Base-by-base conservation (phyloP, 2,797 vertebrate genomes). In the Thunnus albacares region DNA sequence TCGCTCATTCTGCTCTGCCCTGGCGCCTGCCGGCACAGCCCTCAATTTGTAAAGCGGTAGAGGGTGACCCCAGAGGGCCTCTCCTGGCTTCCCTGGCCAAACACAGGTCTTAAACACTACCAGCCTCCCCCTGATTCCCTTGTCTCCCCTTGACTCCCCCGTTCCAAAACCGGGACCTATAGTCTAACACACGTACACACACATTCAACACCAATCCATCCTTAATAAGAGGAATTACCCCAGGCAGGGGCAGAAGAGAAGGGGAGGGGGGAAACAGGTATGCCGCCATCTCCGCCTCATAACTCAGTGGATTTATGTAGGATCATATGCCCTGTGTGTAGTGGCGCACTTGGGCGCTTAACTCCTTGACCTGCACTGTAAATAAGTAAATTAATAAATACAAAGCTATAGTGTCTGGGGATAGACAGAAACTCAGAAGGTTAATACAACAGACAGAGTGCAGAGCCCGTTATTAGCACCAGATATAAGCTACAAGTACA, bases 11-110 rank as follows among this genome's bases (percentile, higher is more conserved):
- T 66, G 90, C 92, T 90, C 93, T 94, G 93, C 93, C 91, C 95
- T 97, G 97, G 97, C 96, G 96, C 96, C 96, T 96, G 91, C 87
- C 93, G 86, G 93, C 93, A 93, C 90, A 94, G 92, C 92, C 92
- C 94, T 95, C 95, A 96, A 96, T 96, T 96, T 96, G 95, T 95
- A 94, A 95, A 92, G 90, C 92, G 90, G 94, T 83, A 92, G 91
- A 94, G 88, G 88, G 92, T 88, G 93, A 92, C 94, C 95, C 95
- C 93, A 91, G 93, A 94, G 93, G 93, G 92, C 89, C 93, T 91
- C 91, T 89, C 60, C 82, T 71, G 81, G 92, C 91, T 96, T 96
- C 94, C 94, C 95, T 95, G 90, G 89, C 93, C 90, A 96, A 96
- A 95, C 94, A 96, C 88, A 89, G 88, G 89, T 87, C 93, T 94